Conservation (phyloP, 1,140 invertebrate species). For the Dermatophagoides farinae region DNA sequence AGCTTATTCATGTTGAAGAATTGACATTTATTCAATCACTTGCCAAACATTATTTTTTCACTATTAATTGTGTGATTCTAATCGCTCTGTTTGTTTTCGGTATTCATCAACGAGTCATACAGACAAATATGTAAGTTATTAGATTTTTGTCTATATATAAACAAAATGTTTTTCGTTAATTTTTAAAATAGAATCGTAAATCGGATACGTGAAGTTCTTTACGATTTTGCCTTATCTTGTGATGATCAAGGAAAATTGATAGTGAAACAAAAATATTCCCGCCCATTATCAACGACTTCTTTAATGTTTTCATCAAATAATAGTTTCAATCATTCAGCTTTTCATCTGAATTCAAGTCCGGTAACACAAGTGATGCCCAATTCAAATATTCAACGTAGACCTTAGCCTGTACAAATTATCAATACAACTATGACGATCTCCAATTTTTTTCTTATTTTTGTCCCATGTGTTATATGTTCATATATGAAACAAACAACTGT, state of each 20-base stretch:
- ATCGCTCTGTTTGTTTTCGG: slow-evolving; percentile 65
- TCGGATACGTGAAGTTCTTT: slow-evolving; percentile 61
- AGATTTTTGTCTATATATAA: neutral
- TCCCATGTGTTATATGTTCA: too few species aligned
- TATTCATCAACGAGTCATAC: slow-evolving; percentile 83
- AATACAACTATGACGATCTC: too few species aligned
- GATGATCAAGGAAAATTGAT: slow-evolving; percentile 89
- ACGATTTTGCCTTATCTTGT: slow-evolving; percentile 93
- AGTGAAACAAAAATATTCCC: slow-evolving; percentile 38
- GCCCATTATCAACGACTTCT: neutral
- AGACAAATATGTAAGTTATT: slow-evolving; percentile 50
- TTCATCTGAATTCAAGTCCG: neutral
- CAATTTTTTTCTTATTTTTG: too few species aligned
- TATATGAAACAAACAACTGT: neutral
- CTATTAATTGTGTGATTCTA: slow-evolving; percentile 57
- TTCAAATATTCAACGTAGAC: neutral
- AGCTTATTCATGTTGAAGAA: slow-evolving; percentile 40
- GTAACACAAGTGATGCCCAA: neutral
- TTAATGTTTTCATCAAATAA: neutral
- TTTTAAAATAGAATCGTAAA: slow-evolving; percentile 42
- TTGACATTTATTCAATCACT: slow-evolving; percentile 74
- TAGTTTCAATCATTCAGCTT: neutral
- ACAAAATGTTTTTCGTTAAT: neutral
- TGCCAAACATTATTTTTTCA: slow-evolving; percentile 85
- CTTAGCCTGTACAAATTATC: neutral